A percentile compares a stretch with the other conserved stretches of the same genome.
phyloP scores from a whole-genome alignment of 2,888 invertebrate genomes.

The Leptopilina myrica region DNA sequence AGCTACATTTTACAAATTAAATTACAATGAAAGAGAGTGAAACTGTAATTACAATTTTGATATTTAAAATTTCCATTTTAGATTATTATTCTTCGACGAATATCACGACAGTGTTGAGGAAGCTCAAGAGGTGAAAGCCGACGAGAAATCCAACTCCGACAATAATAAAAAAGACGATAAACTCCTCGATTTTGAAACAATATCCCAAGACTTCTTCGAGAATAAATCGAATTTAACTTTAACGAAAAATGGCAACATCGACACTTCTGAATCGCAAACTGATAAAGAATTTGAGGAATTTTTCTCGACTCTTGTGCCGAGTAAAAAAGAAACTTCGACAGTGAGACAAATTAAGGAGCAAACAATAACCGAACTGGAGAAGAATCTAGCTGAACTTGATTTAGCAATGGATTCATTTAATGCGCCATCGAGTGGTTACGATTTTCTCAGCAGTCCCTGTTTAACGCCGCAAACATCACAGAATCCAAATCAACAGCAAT shows the following conservation, averaged over 20 bases:
- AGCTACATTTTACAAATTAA: constrained; percentile 40
- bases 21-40: too few species aligned
- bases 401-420: constrained; percentile 66
- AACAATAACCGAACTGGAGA: constrained; percentile 56
- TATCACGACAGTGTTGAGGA: constrained; percentile 72
- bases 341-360: constrained; percentile 38
- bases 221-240: constrained; percentile 12
- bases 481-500: constrained; percentile 16
- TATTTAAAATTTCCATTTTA: background rate
- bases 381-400: constrained; percentile 62
- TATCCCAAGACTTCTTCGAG: constrained; percentile 44
- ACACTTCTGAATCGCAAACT: constrained; percentile 38
- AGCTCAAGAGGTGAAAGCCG: constrained; percentile 66
- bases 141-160: constrained; percentile 47
- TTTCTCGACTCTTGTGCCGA: constrained; percentile 59
- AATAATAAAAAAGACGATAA: constrained; percentile 58
- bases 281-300: constrained; percentile 64
- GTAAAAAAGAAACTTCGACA: constrained; percentile 46
- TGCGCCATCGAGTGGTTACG: background rate
- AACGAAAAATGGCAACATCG: constrained; percentile 44
- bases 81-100: constrained; percentile 75
- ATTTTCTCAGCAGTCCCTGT: constrained; percentile 16
- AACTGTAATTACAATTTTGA: too few species aligned
- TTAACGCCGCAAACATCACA: constrained; percentile 19
- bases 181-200: constrained; percentile 63